Evolutionary conservation across 2,888 invertebrate genomes (phyloP).

Genomic region (Tromatobia lineatoria): DNA sequence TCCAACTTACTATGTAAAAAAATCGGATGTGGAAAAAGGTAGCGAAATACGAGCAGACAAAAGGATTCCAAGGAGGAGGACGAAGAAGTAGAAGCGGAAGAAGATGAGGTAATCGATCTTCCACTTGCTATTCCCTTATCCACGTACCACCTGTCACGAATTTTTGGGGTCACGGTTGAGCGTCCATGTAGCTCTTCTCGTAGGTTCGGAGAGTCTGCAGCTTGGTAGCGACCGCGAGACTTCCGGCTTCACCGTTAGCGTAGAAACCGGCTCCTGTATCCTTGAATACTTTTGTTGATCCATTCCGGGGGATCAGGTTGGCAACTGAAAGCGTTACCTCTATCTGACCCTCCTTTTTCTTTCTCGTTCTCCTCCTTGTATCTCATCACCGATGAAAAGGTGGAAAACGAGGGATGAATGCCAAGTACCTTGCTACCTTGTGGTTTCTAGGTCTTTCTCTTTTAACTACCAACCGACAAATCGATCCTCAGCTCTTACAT

Average conservation of each 20-base stretch:
- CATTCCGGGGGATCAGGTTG: constrained; percentile 10
- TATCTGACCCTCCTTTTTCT: neutral
- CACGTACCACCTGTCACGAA: constrained; percentile 18
- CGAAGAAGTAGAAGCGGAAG: neutral
- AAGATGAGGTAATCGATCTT: constrained; percentile 45
- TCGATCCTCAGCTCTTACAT: constrained; percentile 15
- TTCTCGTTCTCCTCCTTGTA: neutral
- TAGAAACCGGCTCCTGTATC: neutral
- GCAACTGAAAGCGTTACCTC: constrained; percentile 1
- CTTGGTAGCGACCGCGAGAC: neutral
- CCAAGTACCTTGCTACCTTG: neutral
- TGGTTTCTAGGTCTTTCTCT: neutral
- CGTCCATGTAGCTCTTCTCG: constrained; percentile 18
- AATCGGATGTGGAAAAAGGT: constrained; percentile 15
- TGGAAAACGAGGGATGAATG: constrained; percentile 18
- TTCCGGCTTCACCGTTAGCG: constrained; percentile 22
- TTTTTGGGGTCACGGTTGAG: constrained; percentile 26
- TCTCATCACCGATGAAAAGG: constrained; percentile 28
- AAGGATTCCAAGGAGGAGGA: constrained; percentile 7
- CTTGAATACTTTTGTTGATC: constrained; percentile 9
- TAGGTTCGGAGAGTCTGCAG: neutral
- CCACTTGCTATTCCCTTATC: constrained; percentile 1
- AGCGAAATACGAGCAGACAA: constrained; percentile 1
- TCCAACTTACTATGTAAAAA: neutral
- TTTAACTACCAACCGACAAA: constrained; percentile 6